A percentile compares a stretch with the other conserved stretches of the same genome.
phyloP scores from a whole-genome alignment of 2,797 vertebrate genomes.

The Myoxocephalus aenaeus region DNA sequence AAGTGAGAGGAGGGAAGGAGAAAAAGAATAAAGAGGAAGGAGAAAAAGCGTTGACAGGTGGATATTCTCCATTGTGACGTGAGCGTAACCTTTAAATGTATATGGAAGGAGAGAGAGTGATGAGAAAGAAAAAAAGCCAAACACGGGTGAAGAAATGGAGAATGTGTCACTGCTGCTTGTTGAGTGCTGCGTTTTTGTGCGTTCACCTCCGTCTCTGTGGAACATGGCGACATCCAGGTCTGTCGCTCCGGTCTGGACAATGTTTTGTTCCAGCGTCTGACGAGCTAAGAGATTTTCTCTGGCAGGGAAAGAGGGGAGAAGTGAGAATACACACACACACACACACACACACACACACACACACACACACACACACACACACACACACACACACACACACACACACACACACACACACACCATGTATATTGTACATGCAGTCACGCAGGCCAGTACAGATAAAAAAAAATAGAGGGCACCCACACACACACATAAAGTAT shows the following conservation, averaged over 20 bases:
- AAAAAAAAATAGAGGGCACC: neutral
- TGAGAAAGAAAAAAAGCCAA: neutral
- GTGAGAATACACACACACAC: constrained; percentile 21
- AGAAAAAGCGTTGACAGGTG: neutral
- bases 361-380: neutral
- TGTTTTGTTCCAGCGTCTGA: constrained; percentile 92
- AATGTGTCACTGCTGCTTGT: neutral
- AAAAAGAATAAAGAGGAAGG: neutral
- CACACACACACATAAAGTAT: neutral
- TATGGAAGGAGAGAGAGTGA: neutral
- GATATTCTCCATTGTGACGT: neutral
- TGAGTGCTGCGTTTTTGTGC: constrained; percentile 5
- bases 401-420: too few species aligned
- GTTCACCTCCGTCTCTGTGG: constrained; percentile 93
- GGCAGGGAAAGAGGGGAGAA: constrained; percentile 51
- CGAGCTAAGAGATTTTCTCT: constrained; percentile 93
- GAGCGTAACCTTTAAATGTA: constrained; percentile 3
- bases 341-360: constrained; percentile 2
- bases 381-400: constrained; percentile 1
- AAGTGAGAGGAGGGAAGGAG: neutral
- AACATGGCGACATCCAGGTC: constrained; percentile 99
- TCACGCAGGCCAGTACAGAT: neutral
- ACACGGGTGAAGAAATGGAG: neutral
- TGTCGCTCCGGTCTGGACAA: constrained; percentile 92
- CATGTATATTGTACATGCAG: neutral